Percentiles rank a stretch among this genome's conserved stretches.
Conservation (phyloP, 2,888 invertebrate species). For the Dynastes grantii region DNA sequence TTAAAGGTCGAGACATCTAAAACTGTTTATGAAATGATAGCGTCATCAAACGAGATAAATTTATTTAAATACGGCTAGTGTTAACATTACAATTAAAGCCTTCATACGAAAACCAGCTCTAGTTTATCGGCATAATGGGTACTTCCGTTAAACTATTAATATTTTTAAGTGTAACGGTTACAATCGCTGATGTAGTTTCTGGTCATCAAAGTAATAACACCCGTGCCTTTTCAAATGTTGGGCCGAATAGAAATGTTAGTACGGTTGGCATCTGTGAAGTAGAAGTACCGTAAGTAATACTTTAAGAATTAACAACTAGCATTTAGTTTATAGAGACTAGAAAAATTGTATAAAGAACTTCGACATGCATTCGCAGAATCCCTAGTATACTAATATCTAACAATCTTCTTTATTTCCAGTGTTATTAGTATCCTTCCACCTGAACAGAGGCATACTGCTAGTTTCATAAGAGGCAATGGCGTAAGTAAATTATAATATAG, state of each 20-base stretch:
- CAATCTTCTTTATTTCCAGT: neutral
- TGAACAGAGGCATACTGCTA: conserved; percentile 47
- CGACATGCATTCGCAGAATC: too few relatives aligned
- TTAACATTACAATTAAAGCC: neutral
- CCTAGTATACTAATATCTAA: neutral
- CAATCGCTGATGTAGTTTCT: neutral
- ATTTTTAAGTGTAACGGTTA: conserved; percentile 15
- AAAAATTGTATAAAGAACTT: too few relatives aligned
- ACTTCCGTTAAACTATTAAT: neutral
- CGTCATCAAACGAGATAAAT: neutral
- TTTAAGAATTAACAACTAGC: too few relatives aligned
- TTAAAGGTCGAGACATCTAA: neutral
- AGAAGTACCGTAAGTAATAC: conserved; percentile 77
- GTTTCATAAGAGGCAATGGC: conserved; percentile 74
- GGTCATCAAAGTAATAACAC: neutral
- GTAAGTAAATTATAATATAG: conserved; percentile 68
- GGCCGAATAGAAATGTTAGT: neutral
- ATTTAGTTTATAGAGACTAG: too few relatives aligned
- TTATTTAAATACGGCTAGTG: neutral
- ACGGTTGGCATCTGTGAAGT: conserved; percentile 74
- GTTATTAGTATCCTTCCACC: conserved; percentile 25
- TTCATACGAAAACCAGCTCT: neutral
- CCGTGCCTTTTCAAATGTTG: neutral
- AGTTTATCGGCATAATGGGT: conserved; percentile 4
- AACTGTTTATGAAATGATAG: conserved; percentile 12